Evolutionary conservation across 2,113 vertebrate species (phyloP), one percentile per base, ranked within the genome.

Genomic region (Sakesphorus luctuosus): DNA sequence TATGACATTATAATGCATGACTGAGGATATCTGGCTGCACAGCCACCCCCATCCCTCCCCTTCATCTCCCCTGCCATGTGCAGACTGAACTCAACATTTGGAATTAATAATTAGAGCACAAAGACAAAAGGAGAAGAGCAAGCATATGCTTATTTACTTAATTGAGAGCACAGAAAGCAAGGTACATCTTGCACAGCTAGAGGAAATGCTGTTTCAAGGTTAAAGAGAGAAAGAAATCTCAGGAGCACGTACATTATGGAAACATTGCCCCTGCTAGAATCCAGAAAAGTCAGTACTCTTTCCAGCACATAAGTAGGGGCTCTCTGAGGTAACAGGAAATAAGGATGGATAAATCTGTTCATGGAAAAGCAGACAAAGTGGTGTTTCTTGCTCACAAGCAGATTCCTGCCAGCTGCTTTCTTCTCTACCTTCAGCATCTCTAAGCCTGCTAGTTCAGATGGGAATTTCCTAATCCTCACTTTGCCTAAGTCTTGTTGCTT

Each of bases 161-260:
- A 93, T 6, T 72, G 69, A 84, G 68, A 84, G 72, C 38, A 36
- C 40, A 72, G 67, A 93, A 90, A 89, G 61, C 55, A 65, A 90
- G 25, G 79, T 68, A 59, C 66, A 90, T 53, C 65, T 89, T 76
- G 77, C n/a, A 79, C 8, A 84, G 77, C 69, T 36, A 75, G 65
- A 86, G 88, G 76, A 97, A 92, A 94, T 43, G 44, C 47, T 0
- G 1, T 36, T 92, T 88, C 76, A 82, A 94, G 79, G 92, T 90
- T 94, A 84, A 84, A 92, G 35, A 78, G 35, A 76, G 59, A 86
- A 88, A 86, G 61, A 88, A 96, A 86, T 68, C 61, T 52, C 68
- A 92, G 68, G 25, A 89, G 43, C 79, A 84, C 7, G 1, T 90
- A 91, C 7, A 8, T 40, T 61, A 19, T 4, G 12, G 73, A 93